These are phyloP conservation scores for Neoscelio sp. DNA, from an alignment of 2,888 invertebrate genomes.

Conservation along the genomic window DNA sequence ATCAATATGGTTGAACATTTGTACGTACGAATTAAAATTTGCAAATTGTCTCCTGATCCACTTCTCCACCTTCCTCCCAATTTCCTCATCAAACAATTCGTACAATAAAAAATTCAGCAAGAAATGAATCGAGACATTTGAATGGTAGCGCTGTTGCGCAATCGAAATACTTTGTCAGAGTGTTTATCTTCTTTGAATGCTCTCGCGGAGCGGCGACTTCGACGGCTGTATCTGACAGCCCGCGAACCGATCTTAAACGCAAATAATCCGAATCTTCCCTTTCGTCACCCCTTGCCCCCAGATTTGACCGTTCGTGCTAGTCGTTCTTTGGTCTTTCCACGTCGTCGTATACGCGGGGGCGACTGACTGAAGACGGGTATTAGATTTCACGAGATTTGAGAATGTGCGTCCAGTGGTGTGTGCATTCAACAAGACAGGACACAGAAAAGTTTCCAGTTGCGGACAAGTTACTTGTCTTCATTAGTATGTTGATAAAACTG, in stretches of 20 bases:
- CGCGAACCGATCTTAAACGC: conserved; percentile 35
- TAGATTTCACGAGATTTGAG: conserved; percentile 75
- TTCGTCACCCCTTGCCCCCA: conserved; percentile 13
- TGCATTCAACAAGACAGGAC: conserved; percentile 75
- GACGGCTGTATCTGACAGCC: conserved; percentile 69
- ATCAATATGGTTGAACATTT: too few species aligned
- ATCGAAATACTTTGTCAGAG: conserved; percentile 14
- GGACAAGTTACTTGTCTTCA: conserved; percentile 11
- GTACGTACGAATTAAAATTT: too few species aligned
- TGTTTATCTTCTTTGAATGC: conserved; percentile 37
- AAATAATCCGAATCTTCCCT: conserved; percentile 63
- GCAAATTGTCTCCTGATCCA: too few species aligned
- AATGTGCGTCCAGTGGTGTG: conserved; percentile 74
- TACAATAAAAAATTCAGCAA: not conserved
- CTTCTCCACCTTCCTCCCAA: too few species aligned
- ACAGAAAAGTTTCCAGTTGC: conserved; percentile 24
- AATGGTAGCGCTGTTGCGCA: conserved; percentile 29
- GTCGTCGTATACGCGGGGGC: conserved; percentile 19
- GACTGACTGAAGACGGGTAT: conserved; percentile 68
- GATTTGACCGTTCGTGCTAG: conserved; percentile 31
- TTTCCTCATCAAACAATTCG: not conserved
- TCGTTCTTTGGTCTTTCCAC: conserved; percentile 52
- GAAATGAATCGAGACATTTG: not conserved
- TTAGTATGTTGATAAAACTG: not conserved
- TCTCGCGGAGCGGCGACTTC: conserved; percentile 48